Evolutionary conservation across 2,797 vertebrate species (phyloP), one percentile per base, ranked within the genome.

Genomic region (Brachyalestes nurse): DNA sequence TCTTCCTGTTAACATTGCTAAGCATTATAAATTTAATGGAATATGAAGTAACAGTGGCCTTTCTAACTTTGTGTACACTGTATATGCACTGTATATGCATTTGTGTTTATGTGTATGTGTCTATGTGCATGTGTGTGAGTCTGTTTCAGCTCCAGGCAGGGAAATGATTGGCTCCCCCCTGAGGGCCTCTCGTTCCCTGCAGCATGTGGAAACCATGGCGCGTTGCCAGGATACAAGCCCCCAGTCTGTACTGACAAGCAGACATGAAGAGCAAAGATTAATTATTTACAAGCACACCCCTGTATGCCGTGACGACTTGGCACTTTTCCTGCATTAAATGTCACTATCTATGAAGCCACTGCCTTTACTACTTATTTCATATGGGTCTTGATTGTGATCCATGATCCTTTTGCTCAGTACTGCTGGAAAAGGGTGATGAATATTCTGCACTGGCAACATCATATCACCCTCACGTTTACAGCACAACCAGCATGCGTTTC

Each of bases 221-320:
- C 92, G 93, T 96, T 96, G 95, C 95, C 95, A 95, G 94, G 95
- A 95, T 95, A 96, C 95, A 95, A 96, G 95, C 92, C 93, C 93
- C 92, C 92, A 92, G 92, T 95, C 95, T 95, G 92, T 94, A 94
- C 93, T 95, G 94, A 95, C 95, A 95, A 96, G 94, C 93, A 95
- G 94, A 95, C 94, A 95, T 94, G 95, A 96, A 95, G 94, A 95
- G 94, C 94, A 95, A 93, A 95, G 94, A 96, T 96, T 95, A 95
- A 94, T 96, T 95, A 95, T 95, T 95, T 95, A 96, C 95, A 95
- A 95, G 94, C 93, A 93, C 93, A 95, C 92, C 94, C 93, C 94
- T 95, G 95, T 94, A 96, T 91, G 86, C 93, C 91, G 86, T 92
- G 92, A 94, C 93, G 93, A 93, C 94, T 94, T 95, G 94, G 93